Evolutionary conservation across 2,113 vertebrate species (phyloP).

Genomic region (Rostratula benghalensis): DNA sequence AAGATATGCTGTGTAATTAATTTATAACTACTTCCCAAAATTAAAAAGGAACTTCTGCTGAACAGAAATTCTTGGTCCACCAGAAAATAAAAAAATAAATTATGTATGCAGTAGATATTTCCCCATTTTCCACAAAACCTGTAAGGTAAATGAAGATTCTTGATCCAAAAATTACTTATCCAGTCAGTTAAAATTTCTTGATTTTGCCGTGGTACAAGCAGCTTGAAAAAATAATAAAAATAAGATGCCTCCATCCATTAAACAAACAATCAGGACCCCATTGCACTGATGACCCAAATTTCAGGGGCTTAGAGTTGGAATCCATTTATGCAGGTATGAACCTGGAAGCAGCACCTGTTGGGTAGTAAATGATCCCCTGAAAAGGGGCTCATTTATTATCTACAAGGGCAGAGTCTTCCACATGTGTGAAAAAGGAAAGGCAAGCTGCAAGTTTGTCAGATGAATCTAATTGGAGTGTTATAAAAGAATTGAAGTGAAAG

Average conservation of each 20-base stretch:
- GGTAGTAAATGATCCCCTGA: neutral
- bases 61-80: neutral
- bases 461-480: neutral
- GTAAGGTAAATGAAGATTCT: neutral
- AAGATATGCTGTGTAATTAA: neutral
- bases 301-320: neutral
- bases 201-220: neutral
- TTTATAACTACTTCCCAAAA: neutral
- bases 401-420: neutral
- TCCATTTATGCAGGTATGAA: neutral
- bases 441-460: neutral
- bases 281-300: neutral
- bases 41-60: neutral
- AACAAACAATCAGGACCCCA: accelerated
- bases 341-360: neutral
- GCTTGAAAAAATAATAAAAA: neutral
- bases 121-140: neutral
- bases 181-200: neutral
- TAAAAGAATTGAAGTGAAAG: neutral
- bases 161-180: neutral
- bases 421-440: neutral
- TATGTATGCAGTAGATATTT: neutral
- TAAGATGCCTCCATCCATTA: neutral
- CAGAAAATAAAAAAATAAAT: neutral
- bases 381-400: neutral